Evolutionary conservation across 2,797 vertebrate genomes (phyloP), one percentile per base, ranked within the genome.

Genomic region (Takifugu rubripes): DNA sequence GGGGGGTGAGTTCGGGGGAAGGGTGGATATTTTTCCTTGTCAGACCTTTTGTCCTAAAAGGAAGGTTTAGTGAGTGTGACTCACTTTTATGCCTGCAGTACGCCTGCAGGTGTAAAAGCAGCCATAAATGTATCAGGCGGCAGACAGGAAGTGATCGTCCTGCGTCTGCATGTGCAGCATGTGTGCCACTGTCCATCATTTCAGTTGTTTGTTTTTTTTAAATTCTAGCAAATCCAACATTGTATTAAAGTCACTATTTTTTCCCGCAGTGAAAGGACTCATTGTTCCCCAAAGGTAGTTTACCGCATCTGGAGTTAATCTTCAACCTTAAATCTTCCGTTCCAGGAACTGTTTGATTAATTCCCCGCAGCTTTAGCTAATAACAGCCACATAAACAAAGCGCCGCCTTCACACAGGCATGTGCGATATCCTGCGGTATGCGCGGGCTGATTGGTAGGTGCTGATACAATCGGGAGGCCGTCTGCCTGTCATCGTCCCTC

Each of bases 91-190:
- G 69, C 61, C 68, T 7, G 6, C 44, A 74, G 56, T 31, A 11
- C 9, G 10, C 43, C 68, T 77, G 75, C 81, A 86, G 86, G 83
- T 87, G 84, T 68, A 84, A 88, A 82, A 84, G 78, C 83, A 81
- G 77, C 49, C 74, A 50, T 81, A 86, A 86, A 79, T 46, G 60
- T 54, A 88, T 53, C 43, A 54, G 54, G 50, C 52, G 68, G 70
- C 71, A 71, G 80, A 74, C 81, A 84, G 74, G 74, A 82, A 76
- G 78, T 67, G 58, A 81, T 54, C 73, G 77, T 77, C 17, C 6
- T 21, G n/a, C 56, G 16, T 64, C 21, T 53, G 25, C 24, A 27
- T 56, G 36, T 67, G 44, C 36, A 51, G 49, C 72, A 50, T 51
- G 52, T 54, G 49, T 46, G 40, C n/a, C 49, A 17, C 36, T 50